Evolutionary conservation across 2,113 vertebrate genomes (phyloP).

Genomic region (Irena cyanogastra): DNA sequence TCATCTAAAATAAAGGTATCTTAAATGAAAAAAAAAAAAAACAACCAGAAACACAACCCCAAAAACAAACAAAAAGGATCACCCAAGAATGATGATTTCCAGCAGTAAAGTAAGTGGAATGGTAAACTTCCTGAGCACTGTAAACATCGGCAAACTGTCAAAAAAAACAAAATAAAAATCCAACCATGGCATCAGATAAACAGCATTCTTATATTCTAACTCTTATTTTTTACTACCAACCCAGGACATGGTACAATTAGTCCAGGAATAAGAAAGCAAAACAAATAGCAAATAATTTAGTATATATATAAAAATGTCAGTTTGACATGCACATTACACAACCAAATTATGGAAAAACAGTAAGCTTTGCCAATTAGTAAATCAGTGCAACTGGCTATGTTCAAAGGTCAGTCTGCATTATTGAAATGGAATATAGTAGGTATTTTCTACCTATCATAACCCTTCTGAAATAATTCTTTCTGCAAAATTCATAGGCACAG

Average conservation of each 20-base stretch:
- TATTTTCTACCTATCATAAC: background rate
- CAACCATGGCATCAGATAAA: background rate
- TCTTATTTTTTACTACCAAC: background rate
- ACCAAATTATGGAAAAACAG: background rate
- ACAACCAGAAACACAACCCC: background rate
- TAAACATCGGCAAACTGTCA: conserved; percentile 93
- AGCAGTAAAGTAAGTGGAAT: conserved; percentile 89
- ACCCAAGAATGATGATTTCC: conserved; percentile 86
- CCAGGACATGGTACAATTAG: background rate
- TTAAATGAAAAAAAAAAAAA: background rate
- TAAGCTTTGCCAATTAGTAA: background rate
- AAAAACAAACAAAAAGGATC: conserved; percentile 12
- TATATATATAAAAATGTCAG: background rate
- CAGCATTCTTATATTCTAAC: background rate
- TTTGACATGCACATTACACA: background rate
- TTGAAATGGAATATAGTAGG: background rate
- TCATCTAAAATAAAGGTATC: background rate
- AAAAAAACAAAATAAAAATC: conserved; percentile 22
- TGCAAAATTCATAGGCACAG: background rate
- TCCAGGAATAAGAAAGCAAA: background rate
- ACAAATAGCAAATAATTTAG: background rate
- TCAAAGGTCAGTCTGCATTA: background rate
- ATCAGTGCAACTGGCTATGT: background rate
- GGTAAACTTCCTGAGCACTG: conserved; percentile 91
- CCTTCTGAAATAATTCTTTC: background rate